Percentiles rank a stretch among this genome's conserved stretches.
Evolutionary conservation across 2,797 vertebrate species (phyloP).

Genomic region (Cossypha dichroa): DNA sequence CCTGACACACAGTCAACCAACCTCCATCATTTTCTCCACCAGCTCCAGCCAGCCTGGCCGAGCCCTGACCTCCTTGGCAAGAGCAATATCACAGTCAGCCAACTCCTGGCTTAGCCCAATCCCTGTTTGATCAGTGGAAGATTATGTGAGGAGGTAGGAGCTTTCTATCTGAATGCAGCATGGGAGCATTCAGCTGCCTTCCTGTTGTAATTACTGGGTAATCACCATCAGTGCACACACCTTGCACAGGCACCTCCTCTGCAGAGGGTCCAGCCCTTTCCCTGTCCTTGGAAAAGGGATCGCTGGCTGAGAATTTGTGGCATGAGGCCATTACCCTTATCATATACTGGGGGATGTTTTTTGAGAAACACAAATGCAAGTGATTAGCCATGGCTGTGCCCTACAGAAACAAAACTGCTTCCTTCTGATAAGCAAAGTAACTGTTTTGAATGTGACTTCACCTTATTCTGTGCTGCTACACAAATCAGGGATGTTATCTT

Average conservation of each 20-base stretch:
- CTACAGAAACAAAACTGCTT: slow-evolving; percentile 54
- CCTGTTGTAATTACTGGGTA: neutral
- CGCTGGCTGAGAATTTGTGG: neutral
- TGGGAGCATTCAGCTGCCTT: neutral
- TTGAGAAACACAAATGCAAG: slow-evolving; percentile 34
- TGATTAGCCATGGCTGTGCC: slow-evolving; percentile 11
- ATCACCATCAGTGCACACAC: neutral
- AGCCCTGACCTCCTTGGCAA: slow-evolving; percentile 18
- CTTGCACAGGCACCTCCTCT: neutral
- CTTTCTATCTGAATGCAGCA: slow-evolving; percentile 9
- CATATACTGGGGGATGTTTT: neutral
- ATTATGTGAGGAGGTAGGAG: neutral
- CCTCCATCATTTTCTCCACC: neutral
- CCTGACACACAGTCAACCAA: neutral
- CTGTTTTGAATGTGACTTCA: slow-evolving; percentile 58
- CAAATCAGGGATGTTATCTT: slow-evolving; percentile 16
- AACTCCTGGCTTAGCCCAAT: neutral
- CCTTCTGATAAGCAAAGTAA: slow-evolving; percentile 59
- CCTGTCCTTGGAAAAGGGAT: neutral
- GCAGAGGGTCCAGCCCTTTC: neutral
- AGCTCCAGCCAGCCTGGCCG: neutral
- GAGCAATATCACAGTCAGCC: neutral
- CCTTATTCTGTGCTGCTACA: neutral
- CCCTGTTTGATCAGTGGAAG: neutral
- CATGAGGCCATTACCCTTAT: slow-evolving; percentile 24